phyloP scores from a whole-genome alignment of 1,140 invertebrate genomes.

The Drosophila rufa region DNA sequence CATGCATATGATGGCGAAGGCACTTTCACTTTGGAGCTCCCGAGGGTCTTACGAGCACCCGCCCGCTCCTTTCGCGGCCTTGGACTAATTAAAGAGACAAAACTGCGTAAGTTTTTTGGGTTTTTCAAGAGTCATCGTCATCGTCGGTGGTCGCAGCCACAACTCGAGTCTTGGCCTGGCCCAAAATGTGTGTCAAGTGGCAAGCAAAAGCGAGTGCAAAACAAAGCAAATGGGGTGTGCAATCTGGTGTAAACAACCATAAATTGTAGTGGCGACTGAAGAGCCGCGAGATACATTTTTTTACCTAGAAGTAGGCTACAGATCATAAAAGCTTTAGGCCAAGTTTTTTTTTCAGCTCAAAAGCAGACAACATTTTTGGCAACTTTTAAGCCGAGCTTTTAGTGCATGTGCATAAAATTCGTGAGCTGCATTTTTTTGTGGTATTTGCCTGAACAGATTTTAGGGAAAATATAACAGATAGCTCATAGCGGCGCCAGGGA shows the following conservation, averaged over 20 bases:
- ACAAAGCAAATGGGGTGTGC: constrained; percentile 83
- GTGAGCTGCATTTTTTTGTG: no score
- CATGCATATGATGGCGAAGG: constrained; percentile 77
- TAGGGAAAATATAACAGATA: no score
- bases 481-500: no score
- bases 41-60: constrained; percentile 9
- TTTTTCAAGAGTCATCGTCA: constrained; percentile 50
- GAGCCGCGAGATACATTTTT: no score
- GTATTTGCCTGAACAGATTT: no score
- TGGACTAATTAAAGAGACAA: constrained; percentile 52
- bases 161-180: constrained; percentile 45
- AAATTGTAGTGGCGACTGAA: no score
- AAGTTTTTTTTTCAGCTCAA: no score
- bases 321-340: no score
- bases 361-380: no score
- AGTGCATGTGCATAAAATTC: no score
- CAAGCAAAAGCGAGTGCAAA: constrained; percentile 64
- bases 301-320: no score
- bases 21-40: constrained; percentile 55
- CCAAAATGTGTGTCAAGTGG: constrained; percentile 72
- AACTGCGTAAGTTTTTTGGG: constrained; percentile 36
- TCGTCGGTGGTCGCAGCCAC: constrained; percentile 12
- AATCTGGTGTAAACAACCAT: constrained; percentile 82
- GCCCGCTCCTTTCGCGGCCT: constrained; percentile 12
- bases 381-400: no score